Evolutionary conservation across 2,797 vertebrate genomes (phyloP).

Genomic region (Esox lucius): DNA sequence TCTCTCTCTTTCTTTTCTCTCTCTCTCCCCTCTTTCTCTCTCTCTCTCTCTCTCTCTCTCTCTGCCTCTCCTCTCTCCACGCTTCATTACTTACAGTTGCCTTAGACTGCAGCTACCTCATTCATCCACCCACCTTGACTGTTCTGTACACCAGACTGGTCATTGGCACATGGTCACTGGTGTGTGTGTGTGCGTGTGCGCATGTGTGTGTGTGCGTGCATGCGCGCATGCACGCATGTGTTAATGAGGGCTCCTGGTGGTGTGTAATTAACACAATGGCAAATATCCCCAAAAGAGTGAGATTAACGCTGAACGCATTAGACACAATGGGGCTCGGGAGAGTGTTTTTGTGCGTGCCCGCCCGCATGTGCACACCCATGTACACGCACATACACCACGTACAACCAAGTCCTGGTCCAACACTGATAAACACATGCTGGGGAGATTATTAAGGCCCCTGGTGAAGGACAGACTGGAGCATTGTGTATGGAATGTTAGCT

Average conservation of each 20-base stretch:
- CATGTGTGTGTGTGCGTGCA: conserved; percentile 47
- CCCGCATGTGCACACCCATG: conserved; percentile 1
- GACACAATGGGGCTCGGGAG: conserved; percentile 74
- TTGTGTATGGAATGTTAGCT: conserved; percentile 61
- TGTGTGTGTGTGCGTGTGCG: conserved; percentile 28
- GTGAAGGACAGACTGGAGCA: conserved; percentile 57
- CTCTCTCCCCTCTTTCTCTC: conserved; percentile 32
- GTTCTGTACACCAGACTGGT: conserved; percentile 34
- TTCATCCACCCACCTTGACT: conserved; percentile 34
- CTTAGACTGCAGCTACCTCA: conserved; percentile 36
- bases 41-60: neutral
- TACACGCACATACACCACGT: conserved; percentile 39
- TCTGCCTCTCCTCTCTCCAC: neutral
- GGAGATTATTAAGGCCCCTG: conserved; percentile 74
- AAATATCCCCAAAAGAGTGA: conserved; percentile 78
- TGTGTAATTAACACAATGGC: conserved; percentile 79
- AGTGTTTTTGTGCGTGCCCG: conserved; percentile 43
- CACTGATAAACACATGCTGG: conserved; percentile 78
- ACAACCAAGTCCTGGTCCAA: conserved; percentile 68
- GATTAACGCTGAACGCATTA: conserved; percentile 78
- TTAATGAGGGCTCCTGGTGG: conserved; percentile 76
- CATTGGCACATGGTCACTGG: conserved; percentile 26
- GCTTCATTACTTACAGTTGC: conserved; percentile 30
- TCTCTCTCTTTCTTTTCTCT: no score
- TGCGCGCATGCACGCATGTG: conserved; percentile 55